Percentiles rank a stretch among this genome's conserved stretches.
phyloP scores from a whole-genome alignment of 2,113 vertebrate genomes.

The Chaetodon trifascialis region DNA sequence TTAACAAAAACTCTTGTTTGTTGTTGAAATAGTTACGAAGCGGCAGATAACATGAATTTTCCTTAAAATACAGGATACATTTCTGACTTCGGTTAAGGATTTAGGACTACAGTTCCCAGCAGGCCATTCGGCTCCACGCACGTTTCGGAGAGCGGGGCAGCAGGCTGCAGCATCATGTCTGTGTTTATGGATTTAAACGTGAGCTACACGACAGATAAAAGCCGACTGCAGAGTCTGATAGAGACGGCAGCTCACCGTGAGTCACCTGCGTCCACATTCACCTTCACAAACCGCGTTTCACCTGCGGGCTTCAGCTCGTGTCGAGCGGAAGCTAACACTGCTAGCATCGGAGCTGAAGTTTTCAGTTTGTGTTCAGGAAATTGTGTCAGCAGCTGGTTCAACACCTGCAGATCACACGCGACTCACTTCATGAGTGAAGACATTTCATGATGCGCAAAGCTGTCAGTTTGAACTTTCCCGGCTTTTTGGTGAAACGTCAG shows the following conservation, averaged over 20 bases:
- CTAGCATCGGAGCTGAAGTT: neutral
- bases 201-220: conserved; percentile 58
- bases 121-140: conserved; percentile 9
- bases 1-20: too few species aligned
- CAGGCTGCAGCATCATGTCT: conserved; percentile 68
- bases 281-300: neutral
- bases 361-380: neutral
- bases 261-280: conserved; percentile 22
- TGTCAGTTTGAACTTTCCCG: neutral
- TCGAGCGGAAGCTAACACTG: neutral
- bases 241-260: conserved; percentile 85
- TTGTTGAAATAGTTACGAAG: too few species aligned
- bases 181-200: conserved; percentile 84
- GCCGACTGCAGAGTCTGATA: conserved; percentile 61
- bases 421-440: neutral
- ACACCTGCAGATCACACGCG: neutral
- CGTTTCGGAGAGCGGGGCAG: accelerated
- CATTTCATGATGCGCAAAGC: neutral
- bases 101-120: conserved; percentile 50
- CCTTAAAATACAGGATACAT: too few species aligned
- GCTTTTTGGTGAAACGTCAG: too few species aligned
- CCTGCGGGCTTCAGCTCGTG: accelerated
- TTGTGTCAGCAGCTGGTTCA: neutral
- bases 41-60: too few species aligned
- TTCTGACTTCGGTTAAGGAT: neutral